Evolutionary conservation across 2,797 vertebrate species (phyloP).

Genomic region (Poeciliopsis paucimaculata): DNA sequence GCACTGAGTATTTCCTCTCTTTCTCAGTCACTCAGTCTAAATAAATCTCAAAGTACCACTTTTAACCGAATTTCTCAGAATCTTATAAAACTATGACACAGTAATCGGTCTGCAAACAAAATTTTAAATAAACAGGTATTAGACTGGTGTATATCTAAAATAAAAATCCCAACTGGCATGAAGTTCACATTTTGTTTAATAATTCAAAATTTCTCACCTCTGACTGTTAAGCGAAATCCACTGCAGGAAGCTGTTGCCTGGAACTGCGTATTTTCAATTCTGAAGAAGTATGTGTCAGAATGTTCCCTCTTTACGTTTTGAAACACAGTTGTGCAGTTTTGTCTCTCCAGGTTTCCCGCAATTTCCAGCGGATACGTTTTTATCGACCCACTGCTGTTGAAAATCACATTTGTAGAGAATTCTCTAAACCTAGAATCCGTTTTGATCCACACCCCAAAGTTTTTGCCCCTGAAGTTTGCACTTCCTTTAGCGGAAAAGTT

Average conservation of each 20-base stretch:
- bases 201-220: background rate
- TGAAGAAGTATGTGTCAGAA: background rate
- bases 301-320: background rate
- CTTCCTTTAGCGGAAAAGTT: rapidly evolving
- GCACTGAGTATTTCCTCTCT: background rate
- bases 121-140: background rate
- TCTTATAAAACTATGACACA: background rate
- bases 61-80: background rate
- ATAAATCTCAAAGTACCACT: background rate
- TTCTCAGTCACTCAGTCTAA: constrained; percentile 19
- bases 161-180: background rate
- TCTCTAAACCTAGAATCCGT: rapidly evolving
- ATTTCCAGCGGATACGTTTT: background rate
- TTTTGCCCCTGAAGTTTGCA: rapidly evolving
- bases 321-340: constrained; percentile 11
- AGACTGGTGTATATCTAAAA: background rate
- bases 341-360: background rate
- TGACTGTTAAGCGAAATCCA: background rate
- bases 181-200: background rate
- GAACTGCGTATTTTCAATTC: background rate
- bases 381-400: constrained; percentile 15
- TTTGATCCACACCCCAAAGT: constrained; percentile 52
- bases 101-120: background rate
- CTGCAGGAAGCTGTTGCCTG: background rate
- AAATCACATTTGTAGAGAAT: constrained; percentile 13